A percentile compares a stretch with the other conserved stretches of the same genome.
These are phyloP conservation scores for Leptothorax acervorum DNA, from an alignment of 2,888 invertebrate species.

Conservation along the genomic window DNA sequence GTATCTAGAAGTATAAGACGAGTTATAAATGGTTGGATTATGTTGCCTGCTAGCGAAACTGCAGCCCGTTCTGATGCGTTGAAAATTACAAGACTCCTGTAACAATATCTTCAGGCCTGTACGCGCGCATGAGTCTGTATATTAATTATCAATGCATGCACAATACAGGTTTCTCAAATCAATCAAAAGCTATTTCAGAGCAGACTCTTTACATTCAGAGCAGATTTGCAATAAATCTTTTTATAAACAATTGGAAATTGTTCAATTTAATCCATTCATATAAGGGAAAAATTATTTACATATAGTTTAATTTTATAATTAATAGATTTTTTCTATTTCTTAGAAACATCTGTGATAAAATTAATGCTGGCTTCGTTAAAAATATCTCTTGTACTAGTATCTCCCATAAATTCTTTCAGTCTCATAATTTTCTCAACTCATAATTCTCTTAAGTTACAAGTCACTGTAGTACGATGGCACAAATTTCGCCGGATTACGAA, in stretches of 20 bases:
- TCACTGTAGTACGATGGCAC: not conserved
- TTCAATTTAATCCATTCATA: not conserved
- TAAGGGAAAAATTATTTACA: not conserved
- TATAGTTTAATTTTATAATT: not conserved
- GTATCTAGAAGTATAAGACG: conserved; percentile 62
- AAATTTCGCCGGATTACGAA: conserved; percentile 19
- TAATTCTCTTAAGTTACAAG: not conserved
- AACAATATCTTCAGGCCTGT: conserved; percentile 51
- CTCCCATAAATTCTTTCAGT: not conserved
- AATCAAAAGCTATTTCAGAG: not conserved
- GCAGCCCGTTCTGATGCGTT: conserved; percentile 39
- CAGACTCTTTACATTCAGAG: not conserved
- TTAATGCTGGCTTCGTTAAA: not conserved
- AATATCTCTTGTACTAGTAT: not conserved
- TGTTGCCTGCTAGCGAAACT: conserved; percentile 58
- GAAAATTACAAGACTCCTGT: conserved; percentile 52
- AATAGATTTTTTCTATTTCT: not conserved
- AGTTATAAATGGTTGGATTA: conserved; percentile 57
- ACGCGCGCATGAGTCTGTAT: conserved; percentile 3
- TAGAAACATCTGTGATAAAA: not conserved
- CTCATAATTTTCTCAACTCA: not conserved
- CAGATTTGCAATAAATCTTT: not conserved
- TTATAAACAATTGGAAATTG: not conserved
- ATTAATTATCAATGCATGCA: conserved; percentile 37
- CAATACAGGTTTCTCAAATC: conserved; percentile 4